Base-by-base conservation (phyloP, 2,797 vertebrate genomes). In the Notamacropus eugenii region DNA sequence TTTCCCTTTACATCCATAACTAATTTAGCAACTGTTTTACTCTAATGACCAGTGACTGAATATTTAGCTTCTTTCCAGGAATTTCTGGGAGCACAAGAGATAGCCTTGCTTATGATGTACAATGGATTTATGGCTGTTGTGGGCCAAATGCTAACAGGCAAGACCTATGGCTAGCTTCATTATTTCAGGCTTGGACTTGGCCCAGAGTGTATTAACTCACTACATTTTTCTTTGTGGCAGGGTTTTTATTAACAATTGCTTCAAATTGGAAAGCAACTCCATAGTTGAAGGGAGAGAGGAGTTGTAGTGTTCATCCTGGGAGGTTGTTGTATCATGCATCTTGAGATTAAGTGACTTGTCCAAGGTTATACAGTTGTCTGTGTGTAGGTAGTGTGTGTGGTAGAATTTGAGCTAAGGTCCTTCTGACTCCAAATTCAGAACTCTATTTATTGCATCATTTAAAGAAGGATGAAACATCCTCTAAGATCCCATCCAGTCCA, bases 161-260 rank as follows among this genome's bases (percentile, higher is more conserved):
- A 55, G 93, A 97, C 55, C 67, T 90, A 92, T 91, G 90, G 50
- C 93, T 56, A 93, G 96, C 93, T 97, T 96, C 90, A 52, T 97
- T 95, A 96, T 97, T 90, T 92, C 94, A 96, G 55, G 27, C 4
- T 31, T 92, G 96, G 97, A 94, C 62, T 93, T 91, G 93, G 82
- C 96, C 95, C 97, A 97, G 91, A 96, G 90, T 90, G 50, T 95
- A 94, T 11, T 95, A 95, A 91, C 94, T 96, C 95, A 96, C 94
- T 95, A 11, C 92, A 93, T 97, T 98, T 97, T 96, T 96, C 95
- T 97, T 96, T 92, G 95, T 87, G 93, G 94, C 59, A 96, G 34
- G 90, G 95, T 93, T 94, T 98, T 96, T 92, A 90, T 31, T 90
- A 97, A 94, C 93, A 96, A 93, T 96, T 82, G 67, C 94, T 97